These are phyloP conservation scores for Miichthys miiuy DNA, from an alignment of 2,797 vertebrate species.

Conservation along the genomic window DNA sequence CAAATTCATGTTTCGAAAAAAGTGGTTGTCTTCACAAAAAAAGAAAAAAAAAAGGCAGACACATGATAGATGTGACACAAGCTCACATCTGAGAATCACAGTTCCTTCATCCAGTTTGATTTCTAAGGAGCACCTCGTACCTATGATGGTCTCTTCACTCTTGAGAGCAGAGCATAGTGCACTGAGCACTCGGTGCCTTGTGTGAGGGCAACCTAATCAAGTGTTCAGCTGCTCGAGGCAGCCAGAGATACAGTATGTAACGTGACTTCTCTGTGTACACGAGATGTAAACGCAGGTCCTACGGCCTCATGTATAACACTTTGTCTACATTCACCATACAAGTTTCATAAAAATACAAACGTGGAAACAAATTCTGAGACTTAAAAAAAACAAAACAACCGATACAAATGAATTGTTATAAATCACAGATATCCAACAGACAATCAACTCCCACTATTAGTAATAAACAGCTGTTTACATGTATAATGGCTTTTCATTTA, in stretches of 20 bases:
- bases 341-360: constrained; percentile 17
- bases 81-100: constrained; percentile 35
- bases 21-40: constrained; percentile 46
- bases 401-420: not conserved
- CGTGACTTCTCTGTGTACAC: constrained; percentile 10
- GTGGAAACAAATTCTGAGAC: not conserved
- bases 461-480: constrained; percentile 43
- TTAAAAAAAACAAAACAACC: constrained; percentile 4
- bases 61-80: constrained; percentile 17
- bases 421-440: constrained; percentile 14
- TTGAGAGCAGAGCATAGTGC: constrained; percentile 14
- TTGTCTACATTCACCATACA: constrained; percentile 17
- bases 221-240: constrained; percentile 7
- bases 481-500: not conserved
- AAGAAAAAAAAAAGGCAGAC: not conserved
- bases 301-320: constrained; percentile 8
- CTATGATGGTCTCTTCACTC: constrained; percentile 21
- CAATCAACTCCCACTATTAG: constrained; percentile 23
- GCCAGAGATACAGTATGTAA: constrained; percentile 12
- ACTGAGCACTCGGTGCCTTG: not conserved
- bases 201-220: constrained; percentile 4
- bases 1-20: constrained; percentile 62
- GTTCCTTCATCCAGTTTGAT: constrained; percentile 45
- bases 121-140: constrained; percentile 18
- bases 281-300: constrained; percentile 41